Percentiles rank a stretch among this genome's conserved stretches.
phyloP scores from a whole-genome alignment of 2,113 vertebrate species.

The Arizona elegans region DNA sequence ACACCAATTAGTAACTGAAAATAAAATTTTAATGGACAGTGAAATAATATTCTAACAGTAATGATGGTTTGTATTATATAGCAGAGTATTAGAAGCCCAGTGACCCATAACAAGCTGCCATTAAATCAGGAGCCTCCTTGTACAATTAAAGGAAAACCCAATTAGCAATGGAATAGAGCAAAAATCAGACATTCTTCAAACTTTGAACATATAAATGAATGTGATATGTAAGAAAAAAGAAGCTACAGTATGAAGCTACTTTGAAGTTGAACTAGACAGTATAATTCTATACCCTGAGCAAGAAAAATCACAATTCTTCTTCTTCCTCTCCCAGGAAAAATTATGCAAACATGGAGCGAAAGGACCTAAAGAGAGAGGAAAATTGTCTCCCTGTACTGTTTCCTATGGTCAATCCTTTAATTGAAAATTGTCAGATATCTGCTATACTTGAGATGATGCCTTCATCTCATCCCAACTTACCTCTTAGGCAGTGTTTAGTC shows the following conservation, averaged over 20 bases:
- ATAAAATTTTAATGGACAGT: slow-evolving; percentile 50
- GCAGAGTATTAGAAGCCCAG: slow-evolving; percentile 34
- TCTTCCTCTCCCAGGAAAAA: neutral
- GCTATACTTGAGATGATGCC: neutral
- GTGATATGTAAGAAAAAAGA: slow-evolving; percentile 43
- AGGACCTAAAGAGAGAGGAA: neutral
- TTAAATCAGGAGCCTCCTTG: slow-evolving; percentile 44
- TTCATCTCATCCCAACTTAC: neutral
- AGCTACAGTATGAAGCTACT: neutral
- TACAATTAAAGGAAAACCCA: slow-evolving; percentile 51
- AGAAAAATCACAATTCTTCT: neutral
- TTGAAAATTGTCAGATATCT: neutral
- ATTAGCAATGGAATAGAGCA: slow-evolving; percentile 53
- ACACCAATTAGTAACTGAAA: slow-evolving; percentile 44
- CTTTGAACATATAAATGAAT: slow-evolving; percentile 41
- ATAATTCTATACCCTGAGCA: neutral
- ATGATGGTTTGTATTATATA: slow-evolving; percentile 37
- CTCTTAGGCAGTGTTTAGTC: neutral
- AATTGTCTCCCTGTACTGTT: neutral
- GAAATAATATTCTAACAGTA: slow-evolving; percentile 39
- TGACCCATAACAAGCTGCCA: slow-evolving; percentile 45
- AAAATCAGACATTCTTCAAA: slow-evolving; percentile 32
- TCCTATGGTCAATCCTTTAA: neutral
- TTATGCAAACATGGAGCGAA: neutral
- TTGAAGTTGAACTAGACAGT: slow-evolving; percentile 21